Evolutionary conservation across 2,113 vertebrate genomes (phyloP).

Genomic region (Edolisoma coerulescens): DNA sequence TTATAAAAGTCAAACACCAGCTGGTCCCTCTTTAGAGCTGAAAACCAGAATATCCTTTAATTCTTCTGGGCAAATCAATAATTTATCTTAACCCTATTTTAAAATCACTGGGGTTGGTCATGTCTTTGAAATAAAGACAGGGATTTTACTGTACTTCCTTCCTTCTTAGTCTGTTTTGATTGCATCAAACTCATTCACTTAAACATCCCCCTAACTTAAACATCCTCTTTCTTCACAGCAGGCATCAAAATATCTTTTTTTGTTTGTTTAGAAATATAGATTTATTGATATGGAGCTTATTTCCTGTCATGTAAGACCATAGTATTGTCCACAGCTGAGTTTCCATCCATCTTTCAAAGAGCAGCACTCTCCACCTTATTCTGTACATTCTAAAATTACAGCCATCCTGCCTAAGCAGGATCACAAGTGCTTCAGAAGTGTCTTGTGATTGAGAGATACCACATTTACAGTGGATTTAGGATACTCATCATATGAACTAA

Average conservation of each 20-base stretch:
- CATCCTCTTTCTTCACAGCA: conserved; percentile 8
- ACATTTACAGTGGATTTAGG: not conserved
- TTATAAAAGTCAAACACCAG: not conserved
- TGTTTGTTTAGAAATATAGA: not conserved
- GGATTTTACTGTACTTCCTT: conserved; percentile 42
- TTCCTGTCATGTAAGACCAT: not conserved
- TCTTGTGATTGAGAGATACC: conserved; percentile 30
- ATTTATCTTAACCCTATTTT: not conserved
- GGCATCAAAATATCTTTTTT: not conserved
- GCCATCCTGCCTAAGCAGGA: not conserved
- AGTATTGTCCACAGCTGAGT: not conserved
- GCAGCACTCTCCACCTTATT: not conserved
- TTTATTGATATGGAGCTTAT: not conserved
- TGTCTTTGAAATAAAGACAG: not conserved
- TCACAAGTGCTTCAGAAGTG: conserved; percentile 10
- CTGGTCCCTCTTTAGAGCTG: not conserved
- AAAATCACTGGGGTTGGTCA: not conserved
- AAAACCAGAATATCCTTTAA: not conserved
- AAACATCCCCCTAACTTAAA: conserved; percentile 47
- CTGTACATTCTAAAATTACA: not conserved
- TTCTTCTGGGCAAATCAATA: not conserved
- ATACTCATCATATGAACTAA: not conserved
- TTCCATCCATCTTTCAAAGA: not conserved
- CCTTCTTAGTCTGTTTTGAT: conserved; percentile 27
- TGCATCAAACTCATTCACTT: conserved; percentile 45